phyloP scores from a whole-genome alignment of 2,113 vertebrate genomes.

The Brachirus orientalis region DNA sequence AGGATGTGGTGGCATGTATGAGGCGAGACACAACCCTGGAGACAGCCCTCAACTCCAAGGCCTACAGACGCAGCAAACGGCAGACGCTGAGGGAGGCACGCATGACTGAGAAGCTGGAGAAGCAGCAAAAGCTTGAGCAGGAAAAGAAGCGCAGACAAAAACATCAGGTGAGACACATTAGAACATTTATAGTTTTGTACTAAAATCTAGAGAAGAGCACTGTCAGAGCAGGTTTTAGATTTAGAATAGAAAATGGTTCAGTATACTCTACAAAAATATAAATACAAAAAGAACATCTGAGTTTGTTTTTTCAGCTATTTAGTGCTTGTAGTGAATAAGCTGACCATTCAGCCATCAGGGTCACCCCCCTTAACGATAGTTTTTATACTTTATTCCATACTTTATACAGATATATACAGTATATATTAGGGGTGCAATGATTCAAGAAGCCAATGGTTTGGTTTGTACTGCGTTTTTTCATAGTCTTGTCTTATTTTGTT shows the following conservation, averaged over 20 bases:
- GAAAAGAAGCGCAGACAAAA: slow-evolving; percentile 98
- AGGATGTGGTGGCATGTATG: slow-evolving; percentile 98
- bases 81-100: slow-evolving; percentile 96
- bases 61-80: slow-evolving; percentile 96
- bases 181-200: background rate
- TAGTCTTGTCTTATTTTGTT: no score
- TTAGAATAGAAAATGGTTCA: background rate
- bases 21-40: slow-evolving; percentile 95
- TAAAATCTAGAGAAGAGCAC: background rate
- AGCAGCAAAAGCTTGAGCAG: slow-evolving; percentile 99
- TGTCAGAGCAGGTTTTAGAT: background rate
- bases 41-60: slow-evolving; percentile 97
- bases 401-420: no score
- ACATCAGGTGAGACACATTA: slow-evolving; percentile 86
- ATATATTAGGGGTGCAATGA: no score
- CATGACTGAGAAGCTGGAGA: slow-evolving; percentile 98
- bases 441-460: no score
- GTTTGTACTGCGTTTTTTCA: no score
- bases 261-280: background rate
- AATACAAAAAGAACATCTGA: no score
- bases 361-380: no score
- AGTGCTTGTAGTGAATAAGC: no score
- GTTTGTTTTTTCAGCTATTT: no score
- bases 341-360: no score
- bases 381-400: no score